Percentiles rank a stretch among this genome's conserved stretches.
These are phyloP conservation scores for Cacoxenus indagator DNA, from an alignment of 2,888 invertebrate species.

Conservation along the genomic window DNA sequence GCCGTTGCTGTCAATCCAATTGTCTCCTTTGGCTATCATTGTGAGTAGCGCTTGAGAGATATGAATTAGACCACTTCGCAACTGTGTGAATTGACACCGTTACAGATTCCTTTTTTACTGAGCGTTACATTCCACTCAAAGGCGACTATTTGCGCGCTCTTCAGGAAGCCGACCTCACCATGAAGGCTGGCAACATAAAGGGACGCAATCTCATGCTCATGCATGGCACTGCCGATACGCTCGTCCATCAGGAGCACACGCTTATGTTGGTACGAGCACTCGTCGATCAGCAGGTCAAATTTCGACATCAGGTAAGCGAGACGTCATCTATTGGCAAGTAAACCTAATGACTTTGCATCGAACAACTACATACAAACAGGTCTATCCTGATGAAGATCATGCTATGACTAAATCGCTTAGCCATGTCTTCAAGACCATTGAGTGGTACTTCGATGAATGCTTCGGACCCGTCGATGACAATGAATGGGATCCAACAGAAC, in stretches of 20 bases:
- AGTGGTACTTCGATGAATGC: slow-evolving; percentile 88
- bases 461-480: slow-evolving; percentile 81
- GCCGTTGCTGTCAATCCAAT: slow-evolving; percentile 90
- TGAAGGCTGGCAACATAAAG: slow-evolving; percentile 83
- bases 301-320: slow-evolving; percentile 82
- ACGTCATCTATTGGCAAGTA: background rate
- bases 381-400: slow-evolving; percentile 90
- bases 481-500: slow-evolving; percentile 78
- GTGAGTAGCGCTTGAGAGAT: slow-evolving; percentile 70
- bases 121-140: slow-evolving; percentile 87
- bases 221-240: slow-evolving; percentile 88
- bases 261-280: slow-evolving; percentile 87
- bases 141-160: slow-evolving; percentile 79
- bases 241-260: slow-evolving; percentile 90
- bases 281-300: slow-evolving; percentile 84
- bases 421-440: slow-evolving; percentile 88
- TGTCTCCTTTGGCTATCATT: slow-evolving; percentile 85
- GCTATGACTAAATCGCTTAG: slow-evolving; percentile 79
- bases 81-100: background rate
- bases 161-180: slow-evolving; percentile 83
- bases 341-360: background rate
- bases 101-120: slow-evolving; percentile 89
- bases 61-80: background rate
- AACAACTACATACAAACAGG: slow-evolving; percentile 73
- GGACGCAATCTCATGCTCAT: slow-evolving; percentile 77